Conservation (phyloP, 2,113 vertebrate genomes). For the Micromys minutus region DNA sequence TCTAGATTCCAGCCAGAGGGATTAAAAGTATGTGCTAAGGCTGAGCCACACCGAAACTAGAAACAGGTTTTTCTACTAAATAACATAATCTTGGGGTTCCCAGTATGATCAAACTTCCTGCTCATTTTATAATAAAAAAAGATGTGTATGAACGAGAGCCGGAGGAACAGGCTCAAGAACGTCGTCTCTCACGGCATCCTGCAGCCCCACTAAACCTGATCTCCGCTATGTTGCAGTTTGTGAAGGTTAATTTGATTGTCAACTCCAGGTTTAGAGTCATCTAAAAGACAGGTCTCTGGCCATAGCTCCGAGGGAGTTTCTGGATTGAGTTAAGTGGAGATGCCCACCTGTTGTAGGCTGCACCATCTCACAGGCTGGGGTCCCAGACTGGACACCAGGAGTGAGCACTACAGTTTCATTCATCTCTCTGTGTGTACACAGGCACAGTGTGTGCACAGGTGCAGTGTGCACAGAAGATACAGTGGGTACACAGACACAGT, state of each 20-base stretch:
- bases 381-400: background rate
- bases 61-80: too few species aligned
- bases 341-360: too few species aligned
- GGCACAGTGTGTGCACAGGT: too few species aligned
- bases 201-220: background rate
- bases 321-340: background rate
- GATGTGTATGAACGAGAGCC: background rate
- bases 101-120: too few species aligned
- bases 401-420: background rate
- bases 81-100: too few species aligned
- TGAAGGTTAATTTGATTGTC: background rate
- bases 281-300: background rate
- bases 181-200: background rate
- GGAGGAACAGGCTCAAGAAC: rapidly evolving
- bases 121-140: background rate
- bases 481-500: too few species aligned
- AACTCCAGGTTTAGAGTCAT: background rate
- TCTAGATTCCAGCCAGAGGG: too few species aligned
- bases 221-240: background rate
- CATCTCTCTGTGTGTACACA: background rate
- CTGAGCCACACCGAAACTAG: too few species aligned
- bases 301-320: background rate
- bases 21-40: too few species aligned
- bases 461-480: too few species aligned
- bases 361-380: background rate